Evolutionary conservation across 1,140 invertebrate genomes (phyloP).

Genomic region (Euschistus heros): DNA sequence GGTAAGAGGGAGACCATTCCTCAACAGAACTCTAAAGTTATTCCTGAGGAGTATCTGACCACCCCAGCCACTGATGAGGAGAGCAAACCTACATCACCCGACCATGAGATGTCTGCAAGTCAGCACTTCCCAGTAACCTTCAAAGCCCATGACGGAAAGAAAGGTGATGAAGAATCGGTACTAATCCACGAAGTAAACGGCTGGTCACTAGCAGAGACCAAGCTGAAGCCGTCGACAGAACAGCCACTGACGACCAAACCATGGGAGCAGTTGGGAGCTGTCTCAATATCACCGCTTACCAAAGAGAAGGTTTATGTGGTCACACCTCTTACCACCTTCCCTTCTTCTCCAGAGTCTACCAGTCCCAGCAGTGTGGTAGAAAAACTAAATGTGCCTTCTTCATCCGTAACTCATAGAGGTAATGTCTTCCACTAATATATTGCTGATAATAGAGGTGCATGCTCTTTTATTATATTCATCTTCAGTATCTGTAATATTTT

Average conservation of each 20-base stretch:
- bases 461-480: too few species aligned
- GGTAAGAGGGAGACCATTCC: constrained; percentile 27
- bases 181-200: constrained; percentile 23
- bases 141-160: constrained; percentile 28
- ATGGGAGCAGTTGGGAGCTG: constrained; percentile 49
- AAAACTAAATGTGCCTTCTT: not conserved
- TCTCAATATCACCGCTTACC: constrained; percentile 56
- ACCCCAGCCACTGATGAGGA: constrained; percentile 38
- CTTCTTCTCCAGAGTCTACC: constrained; percentile 1
- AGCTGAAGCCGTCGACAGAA: constrained; percentile 26
- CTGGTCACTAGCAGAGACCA: constrained; percentile 30
- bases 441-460: too few species aligned
- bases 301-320: constrained; percentile 69
- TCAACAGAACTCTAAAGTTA: constrained; percentile 50
- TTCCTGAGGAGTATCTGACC: constrained; percentile 64
- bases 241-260: constrained; percentile 29
- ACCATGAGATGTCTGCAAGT: constrained; percentile 46
- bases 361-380: not conserved
- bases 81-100: constrained; percentile 32
- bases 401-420: too few species aligned
- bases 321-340: constrained; percentile 47
- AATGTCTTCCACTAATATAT: too few species aligned
- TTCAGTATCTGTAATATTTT: too few species aligned
- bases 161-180: constrained; percentile 21
- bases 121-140: constrained; percentile 33